phyloP scores from a whole-genome alignment of 2,888 invertebrate genomes.

The Frankliniella fusca region DNA sequence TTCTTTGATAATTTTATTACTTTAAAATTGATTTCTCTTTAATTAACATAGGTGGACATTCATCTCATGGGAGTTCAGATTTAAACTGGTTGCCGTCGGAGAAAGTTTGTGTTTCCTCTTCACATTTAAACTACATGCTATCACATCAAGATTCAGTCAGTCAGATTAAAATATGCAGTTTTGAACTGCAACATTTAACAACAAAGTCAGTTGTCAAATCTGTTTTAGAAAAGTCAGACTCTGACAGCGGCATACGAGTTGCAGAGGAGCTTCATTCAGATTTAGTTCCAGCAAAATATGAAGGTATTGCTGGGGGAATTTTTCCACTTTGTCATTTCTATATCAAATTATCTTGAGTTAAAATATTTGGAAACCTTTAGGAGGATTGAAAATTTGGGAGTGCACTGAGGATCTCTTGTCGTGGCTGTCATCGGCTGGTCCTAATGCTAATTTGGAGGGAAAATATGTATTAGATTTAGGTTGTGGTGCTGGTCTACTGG shows the following conservation, averaged over 20 bases:
- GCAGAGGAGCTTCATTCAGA: conserved; percentile 57
- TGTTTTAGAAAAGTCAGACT: neutral
- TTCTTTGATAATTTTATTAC: no score
- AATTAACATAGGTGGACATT: no score
- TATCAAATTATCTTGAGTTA: neutral
- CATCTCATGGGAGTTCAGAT: no score
- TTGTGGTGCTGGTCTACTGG: conserved; percentile 86
- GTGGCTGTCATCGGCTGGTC: conserved; percentile 54
- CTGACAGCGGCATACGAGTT: neutral
- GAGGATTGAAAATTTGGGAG: conserved; percentile 95
- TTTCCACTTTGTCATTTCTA: neutral
- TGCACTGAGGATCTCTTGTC: conserved; percentile 76
- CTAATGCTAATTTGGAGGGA: conserved; percentile 48
- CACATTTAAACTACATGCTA: neutral
- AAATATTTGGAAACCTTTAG: conserved; percentile 50
- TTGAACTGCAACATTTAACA: neutral
- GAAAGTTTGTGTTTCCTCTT: neutral
- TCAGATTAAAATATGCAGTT: neutral
- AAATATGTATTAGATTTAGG: conserved; percentile 79
- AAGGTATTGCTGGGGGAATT: conserved; percentile 54
- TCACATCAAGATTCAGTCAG: neutral
- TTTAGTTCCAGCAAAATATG: conserved; percentile 70
- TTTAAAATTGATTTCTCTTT: no score
- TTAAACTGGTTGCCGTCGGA: neutral
- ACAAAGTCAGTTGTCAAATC: neutral